Evolutionary conservation across 2,888 invertebrate species (phyloP).

Genomic region (Volucella inflata): DNA sequence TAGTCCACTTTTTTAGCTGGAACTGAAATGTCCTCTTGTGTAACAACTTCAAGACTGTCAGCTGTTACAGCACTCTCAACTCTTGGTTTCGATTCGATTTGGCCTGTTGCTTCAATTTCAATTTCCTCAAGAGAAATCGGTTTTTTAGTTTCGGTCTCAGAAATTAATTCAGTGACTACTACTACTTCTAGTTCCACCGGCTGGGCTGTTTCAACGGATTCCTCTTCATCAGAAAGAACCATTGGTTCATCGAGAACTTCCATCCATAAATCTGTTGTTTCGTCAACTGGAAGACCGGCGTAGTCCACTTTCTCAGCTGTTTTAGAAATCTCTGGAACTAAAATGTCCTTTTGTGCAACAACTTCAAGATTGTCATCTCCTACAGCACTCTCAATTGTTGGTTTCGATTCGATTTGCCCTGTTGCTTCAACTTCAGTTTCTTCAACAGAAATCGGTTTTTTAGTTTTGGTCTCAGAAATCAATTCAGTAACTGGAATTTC

Average conservation of each 20-base stretch:
- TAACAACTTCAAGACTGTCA: not conserved
- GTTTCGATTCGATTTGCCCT: not conserved
- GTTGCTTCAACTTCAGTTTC: not conserved
- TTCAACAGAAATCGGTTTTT: no score
- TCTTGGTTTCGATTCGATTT: no score
- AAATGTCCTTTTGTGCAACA: not conserved
- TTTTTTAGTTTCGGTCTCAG: no score
- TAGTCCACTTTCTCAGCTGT: conserved; percentile 59
- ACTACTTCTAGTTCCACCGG: not conserved
- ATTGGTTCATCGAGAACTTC: conserved; percentile 76
- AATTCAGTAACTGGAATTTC: no score
- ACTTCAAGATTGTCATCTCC: no score
- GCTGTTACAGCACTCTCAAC: no score
- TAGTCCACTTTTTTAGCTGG: conserved; percentile 55
- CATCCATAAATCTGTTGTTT: conserved; percentile 78
- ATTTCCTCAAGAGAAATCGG: no score
- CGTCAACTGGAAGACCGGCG: conserved; percentile 77
- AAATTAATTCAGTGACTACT: not conserved
- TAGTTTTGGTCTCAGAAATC: no score
- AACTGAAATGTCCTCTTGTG: not conserved
- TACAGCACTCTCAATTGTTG: no score
- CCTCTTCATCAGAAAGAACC: conserved; percentile 62
- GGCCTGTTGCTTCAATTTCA: no score
- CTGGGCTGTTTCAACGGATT: conserved; percentile 1
- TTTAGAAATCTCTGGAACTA: not conserved